Conservation (phyloP, 1,140 invertebrate species). For the Ephestia elutella region DNA sequence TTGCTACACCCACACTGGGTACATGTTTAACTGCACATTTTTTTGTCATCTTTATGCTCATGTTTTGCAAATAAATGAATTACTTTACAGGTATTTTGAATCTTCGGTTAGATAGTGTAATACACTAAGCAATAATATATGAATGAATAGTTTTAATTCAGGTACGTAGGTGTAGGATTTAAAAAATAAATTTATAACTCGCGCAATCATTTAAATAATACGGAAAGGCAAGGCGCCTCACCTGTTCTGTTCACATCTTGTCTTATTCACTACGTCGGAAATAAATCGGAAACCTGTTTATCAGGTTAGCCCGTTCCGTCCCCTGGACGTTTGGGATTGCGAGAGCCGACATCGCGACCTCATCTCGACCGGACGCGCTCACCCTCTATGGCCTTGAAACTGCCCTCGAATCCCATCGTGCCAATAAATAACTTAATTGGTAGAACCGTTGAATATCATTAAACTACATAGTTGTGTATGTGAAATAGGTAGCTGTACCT, state of each 20-base stretch:
- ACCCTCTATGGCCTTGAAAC: slow-evolving; percentile 52
- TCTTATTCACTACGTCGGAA: slow-evolving; percentile 35
- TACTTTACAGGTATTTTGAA: too few relatives aligned
- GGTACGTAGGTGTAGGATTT: neutral
- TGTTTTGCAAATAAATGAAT: too few relatives aligned
- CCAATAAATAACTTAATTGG: too few relatives aligned
- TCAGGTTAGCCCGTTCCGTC: slow-evolving; percentile 40
- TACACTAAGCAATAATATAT: too few relatives aligned
- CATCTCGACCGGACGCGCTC: slow-evolving; percentile 50
- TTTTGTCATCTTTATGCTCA: too few relatives aligned
- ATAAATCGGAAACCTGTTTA: slow-evolving; percentile 54
- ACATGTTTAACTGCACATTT: too few relatives aligned
- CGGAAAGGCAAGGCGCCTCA: neutral
- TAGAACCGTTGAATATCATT: too few relatives aligned
- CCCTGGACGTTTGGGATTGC: slow-evolving; percentile 30
- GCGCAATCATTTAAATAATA: neutral
- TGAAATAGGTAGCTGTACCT: too few relatives aligned
- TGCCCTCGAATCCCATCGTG: slow-evolving; percentile 3
- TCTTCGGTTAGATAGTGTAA: too few relatives aligned
- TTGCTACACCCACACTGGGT: too few relatives aligned
- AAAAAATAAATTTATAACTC: neutral
- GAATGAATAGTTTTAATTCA: too few relatives aligned
- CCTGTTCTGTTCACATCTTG: slow-evolving; percentile 22
- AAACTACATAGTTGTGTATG: too few relatives aligned
- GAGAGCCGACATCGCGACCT: slow-evolving; percentile 47